phyloP scores from a whole-genome alignment of 2,888 invertebrate species.

The Osedax frankpressi region DNA sequence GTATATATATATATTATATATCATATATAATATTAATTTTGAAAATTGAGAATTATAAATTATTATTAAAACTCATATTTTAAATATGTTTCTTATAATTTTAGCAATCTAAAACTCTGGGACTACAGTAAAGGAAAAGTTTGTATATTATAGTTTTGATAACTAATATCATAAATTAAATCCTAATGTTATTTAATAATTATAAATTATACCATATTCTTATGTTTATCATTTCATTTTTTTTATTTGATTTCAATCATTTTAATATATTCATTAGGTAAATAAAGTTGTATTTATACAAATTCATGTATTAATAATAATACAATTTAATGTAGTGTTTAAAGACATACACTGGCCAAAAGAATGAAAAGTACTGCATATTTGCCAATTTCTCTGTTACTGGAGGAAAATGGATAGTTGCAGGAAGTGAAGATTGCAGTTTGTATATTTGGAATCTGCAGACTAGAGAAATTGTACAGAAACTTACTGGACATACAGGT shows the following conservation, averaged over 20 bases:
- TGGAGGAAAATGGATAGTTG: constrained; percentile 99
- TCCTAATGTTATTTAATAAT: neutral
- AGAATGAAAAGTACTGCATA: constrained; percentile 97
- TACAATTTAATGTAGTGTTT: constrained; percentile 55
- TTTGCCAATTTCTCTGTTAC: constrained; percentile 99
- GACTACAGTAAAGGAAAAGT: constrained; percentile 91
- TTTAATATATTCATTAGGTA: too few species aligned
- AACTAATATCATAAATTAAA: neutral
- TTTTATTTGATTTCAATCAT: neutral
- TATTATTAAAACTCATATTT: neutral
- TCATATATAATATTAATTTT: neutral
- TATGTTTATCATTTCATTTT: too few species aligned
- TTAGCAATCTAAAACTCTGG: constrained; percentile 83
- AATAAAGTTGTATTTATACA: too few species aligned
- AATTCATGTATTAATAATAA: neutral
- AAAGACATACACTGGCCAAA: constrained; percentile 94
- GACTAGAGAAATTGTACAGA: constrained; percentile 96
- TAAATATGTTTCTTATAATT: neutral
- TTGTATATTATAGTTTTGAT: constrained; percentile 19
- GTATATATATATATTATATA: too few species aligned
- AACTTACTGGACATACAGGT: constrained; percentile 89
- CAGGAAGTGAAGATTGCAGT: constrained; percentile 96
- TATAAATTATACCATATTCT: neutral
- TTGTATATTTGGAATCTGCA: constrained; percentile 99
- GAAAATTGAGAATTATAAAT: constrained; percentile 5